Evolutionary conservation across 2,888 invertebrate genomes (phyloP).

Genomic region (Gonocerus acuteangulatus): DNA sequence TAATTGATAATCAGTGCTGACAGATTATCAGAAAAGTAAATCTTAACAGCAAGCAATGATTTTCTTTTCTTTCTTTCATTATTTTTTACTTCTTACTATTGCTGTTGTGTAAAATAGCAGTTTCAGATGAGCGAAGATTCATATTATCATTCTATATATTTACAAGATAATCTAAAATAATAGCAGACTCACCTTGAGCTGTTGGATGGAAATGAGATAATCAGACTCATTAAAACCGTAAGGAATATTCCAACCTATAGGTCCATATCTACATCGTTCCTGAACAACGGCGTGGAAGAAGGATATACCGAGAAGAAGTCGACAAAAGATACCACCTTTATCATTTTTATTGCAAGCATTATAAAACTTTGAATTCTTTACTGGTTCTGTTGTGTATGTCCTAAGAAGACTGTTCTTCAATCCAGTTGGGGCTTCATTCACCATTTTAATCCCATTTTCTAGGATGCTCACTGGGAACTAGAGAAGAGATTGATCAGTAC

Average conservation of each 20-base stretch:
- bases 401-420: constrained; percentile 75
- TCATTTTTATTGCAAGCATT: constrained; percentile 57
- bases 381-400: constrained; percentile 77
- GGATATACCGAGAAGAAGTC: constrained; percentile 68
- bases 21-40: too few species aligned
- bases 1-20: too few species aligned
- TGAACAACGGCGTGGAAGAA: constrained; percentile 79
- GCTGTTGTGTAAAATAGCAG: too few species aligned
- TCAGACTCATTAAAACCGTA: constrained; percentile 83
- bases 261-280: constrained; percentile 73
- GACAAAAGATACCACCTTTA: constrained; percentile 70
- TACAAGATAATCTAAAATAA: too few species aligned
- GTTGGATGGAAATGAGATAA: constrained; percentile 72
- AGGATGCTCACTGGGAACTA: constrained; percentile 77
- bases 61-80: too few species aligned
- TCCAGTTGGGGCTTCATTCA: constrained; percentile 85
- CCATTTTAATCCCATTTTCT: constrained; percentile 88
- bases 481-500: too few species aligned
- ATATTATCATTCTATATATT: too few species aligned
- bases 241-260: constrained; percentile 78
- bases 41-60: too few species aligned
- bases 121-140: too few species aligned
- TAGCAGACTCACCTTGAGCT: constrained; percentile 59
- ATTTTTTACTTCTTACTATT: too few species aligned
- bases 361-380: constrained; percentile 74